Percentiles rank a stretch among this genome's conserved stretches.
phyloP scores from a whole-genome alignment of 2,888 invertebrate species.

The Rhagium mordax region DNA sequence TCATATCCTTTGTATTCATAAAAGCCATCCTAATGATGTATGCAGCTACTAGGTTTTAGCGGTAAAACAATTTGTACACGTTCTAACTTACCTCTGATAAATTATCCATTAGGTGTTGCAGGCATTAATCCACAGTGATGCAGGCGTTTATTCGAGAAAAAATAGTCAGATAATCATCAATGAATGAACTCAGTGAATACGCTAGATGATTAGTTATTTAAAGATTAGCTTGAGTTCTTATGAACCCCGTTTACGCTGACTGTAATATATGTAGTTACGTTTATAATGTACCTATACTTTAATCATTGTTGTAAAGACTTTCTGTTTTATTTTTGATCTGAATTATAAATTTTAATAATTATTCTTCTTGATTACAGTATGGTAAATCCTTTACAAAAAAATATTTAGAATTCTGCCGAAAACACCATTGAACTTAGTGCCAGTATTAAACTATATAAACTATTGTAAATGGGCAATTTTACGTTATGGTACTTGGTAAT shows the following conservation, averaged over 20 bases:
- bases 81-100: constrained; percentile 17
- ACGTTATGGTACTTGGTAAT: too few species aligned
- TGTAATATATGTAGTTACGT: neutral
- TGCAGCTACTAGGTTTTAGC: constrained; percentile 19
- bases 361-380: too few species aligned
- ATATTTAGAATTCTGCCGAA: too few species aligned
- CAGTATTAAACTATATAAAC: too few species aligned
- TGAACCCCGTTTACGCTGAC: neutral
- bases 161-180: constrained; percentile 6
- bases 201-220: neutral
- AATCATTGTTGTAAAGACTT: too few species aligned
- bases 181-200: constrained; percentile 5
- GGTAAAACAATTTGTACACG: constrained; percentile 24
- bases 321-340: too few species aligned
- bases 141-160: constrained; percentile 15
- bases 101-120: constrained; percentile 18
- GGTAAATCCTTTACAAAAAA: too few species aligned
- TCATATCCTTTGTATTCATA: constrained; percentile 13
- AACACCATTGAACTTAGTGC: too few species aligned
- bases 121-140: constrained; percentile 21
- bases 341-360: too few species aligned
- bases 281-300: too few species aligned
- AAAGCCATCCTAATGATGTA: constrained; percentile 18
- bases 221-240: constrained; percentile 10
- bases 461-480: too few species aligned